Evolutionary conservation across 2,888 invertebrate genomes (phyloP).

Genomic region (Heteromurus nitidus): DNA sequence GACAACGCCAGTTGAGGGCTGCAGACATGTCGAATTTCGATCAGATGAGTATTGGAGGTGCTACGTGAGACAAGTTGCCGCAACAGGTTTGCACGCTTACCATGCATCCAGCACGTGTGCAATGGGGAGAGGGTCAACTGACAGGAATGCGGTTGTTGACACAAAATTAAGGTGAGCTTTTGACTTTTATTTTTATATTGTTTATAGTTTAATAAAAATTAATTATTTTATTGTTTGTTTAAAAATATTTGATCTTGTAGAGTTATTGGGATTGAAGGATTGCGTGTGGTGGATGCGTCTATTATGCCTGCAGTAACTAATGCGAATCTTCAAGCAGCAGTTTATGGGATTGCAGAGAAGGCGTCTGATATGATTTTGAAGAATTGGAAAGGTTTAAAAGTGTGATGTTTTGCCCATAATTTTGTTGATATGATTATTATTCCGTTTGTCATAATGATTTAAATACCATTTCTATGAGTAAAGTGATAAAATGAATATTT

Average conservation of each 20-base stretch:
- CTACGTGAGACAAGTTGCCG: not conserved
- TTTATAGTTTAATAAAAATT: no score
- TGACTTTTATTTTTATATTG: no score
- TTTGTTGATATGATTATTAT: no score
- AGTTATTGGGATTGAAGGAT: not conserved
- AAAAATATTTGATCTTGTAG: no score
- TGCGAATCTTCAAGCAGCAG: not conserved
- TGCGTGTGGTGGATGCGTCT: slow-evolving; percentile 5
- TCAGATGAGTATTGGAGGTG: slow-evolving; percentile 42
- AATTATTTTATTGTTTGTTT: no score
- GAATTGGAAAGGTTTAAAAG: no score
- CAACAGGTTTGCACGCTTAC: not conserved
- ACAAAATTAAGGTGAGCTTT: slow-evolving; percentile 1
- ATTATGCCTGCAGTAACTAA: not conserved
- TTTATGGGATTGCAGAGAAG: slow-evolving; percentile 8
- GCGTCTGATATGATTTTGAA: not conserved
- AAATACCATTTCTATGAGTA: no score
- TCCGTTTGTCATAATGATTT: no score
- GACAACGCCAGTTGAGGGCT: not conserved
- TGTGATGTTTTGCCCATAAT: no score
- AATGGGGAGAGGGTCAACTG: slow-evolving; percentile 18
- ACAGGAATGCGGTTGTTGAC: slow-evolving; percentile 29
- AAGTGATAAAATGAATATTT: no score
- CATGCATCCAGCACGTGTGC: slow-evolving; percentile 29
- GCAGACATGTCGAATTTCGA: slow-evolving; percentile 6